Conservation (phyloP, 1,140 invertebrate species). For the Drosophila subobscura region DNA sequence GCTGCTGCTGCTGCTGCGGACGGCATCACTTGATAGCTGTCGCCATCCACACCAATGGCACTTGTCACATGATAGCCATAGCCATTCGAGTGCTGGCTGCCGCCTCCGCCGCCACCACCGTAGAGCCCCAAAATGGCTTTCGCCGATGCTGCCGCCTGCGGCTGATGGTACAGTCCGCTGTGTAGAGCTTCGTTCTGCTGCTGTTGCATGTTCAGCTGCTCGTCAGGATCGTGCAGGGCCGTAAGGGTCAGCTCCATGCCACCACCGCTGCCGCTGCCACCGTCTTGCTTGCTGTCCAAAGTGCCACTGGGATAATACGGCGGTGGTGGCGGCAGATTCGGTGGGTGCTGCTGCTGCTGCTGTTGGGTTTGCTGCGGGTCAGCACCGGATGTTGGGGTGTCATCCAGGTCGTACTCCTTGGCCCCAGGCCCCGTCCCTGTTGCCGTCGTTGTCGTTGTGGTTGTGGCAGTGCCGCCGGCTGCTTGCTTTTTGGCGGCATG, state of each 20-base stretch:
- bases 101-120: conserved; percentile 26
- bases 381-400: conserved; percentile 41
- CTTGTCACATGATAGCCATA: conserved; percentile 83
- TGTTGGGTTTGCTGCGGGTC: conserved; percentile 14
- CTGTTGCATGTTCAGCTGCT: conserved; percentile 78
- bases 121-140: conserved; percentile 60
- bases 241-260: conserved; percentile 77
- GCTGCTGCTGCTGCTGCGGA: conserved; percentile 50
- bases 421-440: conserved; percentile 13
- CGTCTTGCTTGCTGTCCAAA: conserved; percentile 71
- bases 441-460: conserved; percentile 19
- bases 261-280: conserved; percentile 25
- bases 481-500: conserved; percentile 68
- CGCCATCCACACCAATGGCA: conserved; percentile 77
- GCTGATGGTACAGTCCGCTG: conserved; percentile 56
- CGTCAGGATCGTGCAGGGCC: conserved; percentile 75
- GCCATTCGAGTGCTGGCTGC: conserved; percentile 62
- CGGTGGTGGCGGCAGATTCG: conserved; percentile 58
- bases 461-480: conserved; percentile 15
- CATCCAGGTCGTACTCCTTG: conserved; percentile 78
- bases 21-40: conserved; percentile 83
- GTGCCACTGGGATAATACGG: conserved; percentile 78
- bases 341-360: conserved; percentile 28
- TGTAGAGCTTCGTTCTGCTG: conserved; percentile 47
- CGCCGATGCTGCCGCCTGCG: conserved; percentile 13